Evolutionary conservation across 2,888 invertebrate species (phyloP), one percentile per base, ranked within the genome.

Genomic region (Leptinotarsa peninsularis): DNA sequence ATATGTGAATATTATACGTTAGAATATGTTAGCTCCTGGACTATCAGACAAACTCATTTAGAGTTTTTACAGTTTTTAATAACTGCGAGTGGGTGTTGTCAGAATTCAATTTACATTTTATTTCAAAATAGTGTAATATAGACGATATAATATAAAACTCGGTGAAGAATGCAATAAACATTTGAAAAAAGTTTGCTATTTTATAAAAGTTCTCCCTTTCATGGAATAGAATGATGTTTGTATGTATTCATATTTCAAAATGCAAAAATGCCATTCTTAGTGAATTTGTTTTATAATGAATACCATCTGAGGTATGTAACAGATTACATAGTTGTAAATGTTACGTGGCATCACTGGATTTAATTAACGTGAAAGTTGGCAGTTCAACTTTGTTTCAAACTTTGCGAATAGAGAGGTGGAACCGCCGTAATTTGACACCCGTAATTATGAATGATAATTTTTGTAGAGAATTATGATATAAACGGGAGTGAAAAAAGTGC

Each of bases 311-410:
- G 4, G 49, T 49, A 69, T 50, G 54, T n/a, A 21, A 54, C 66
- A 69, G 63, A 69, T 70, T 66, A 74, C 69, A 74, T 66, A 69
- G 54, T 74, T 68, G 54, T 66, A 56, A 23, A 70, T 66, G 69
- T 69, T 66, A 69, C 23, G 66, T 23, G 73, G 70, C 66, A 69
- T 21, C 23, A 66, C 52, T 66, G 54, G 33, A 66, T 52, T 66
- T 66, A 74, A 74, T 74, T 74, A 74, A 63, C 73, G 68, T 49
- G 66, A 43, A 68, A 69, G 70, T 74, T 74, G 58, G 56, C 66
- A 18, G 58, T 58, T 14, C 49, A 72, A 72, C 67, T 72, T 67
- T 72, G 72, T 72, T 72, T 49, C 21, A 21, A 72, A 67, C 67
- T 72, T 49, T 43, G 33, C 23, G 33, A 14, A 4, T 63, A 27